phyloP scores from a whole-genome alignment of 2,888 invertebrate species.

The Dasysyrphus tricinctus region DNA sequence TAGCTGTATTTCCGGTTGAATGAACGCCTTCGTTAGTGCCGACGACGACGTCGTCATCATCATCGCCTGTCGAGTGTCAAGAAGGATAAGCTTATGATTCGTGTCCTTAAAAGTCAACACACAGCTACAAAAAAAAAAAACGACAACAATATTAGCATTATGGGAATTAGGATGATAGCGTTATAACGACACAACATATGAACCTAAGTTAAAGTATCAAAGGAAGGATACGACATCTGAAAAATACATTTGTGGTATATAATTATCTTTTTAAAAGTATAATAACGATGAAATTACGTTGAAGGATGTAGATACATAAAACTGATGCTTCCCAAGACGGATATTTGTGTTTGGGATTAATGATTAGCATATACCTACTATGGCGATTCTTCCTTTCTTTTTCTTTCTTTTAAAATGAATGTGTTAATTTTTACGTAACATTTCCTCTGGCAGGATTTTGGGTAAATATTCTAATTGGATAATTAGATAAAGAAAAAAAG shows the following conservation, averaged over 20 bases:
- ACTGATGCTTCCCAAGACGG: constrained; percentile 16
- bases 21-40: constrained; percentile 22
- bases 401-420: neutral
- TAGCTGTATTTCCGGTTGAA: constrained; percentile 8
- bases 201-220: constrained; percentile 1
- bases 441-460: constrained; percentile 35
- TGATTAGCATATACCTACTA: neutral
- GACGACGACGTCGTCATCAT: neutral
- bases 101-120: constrained; percentile 41
- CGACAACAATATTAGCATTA: constrained; percentile 42
- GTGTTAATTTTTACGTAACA: constrained; percentile 49
- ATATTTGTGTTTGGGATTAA: constrained; percentile 28
- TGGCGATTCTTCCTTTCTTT: neutral
- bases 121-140: too few species aligned
- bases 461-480: constrained; percentile 62
- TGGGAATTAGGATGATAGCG: constrained; percentile 28
- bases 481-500: constrained; percentile 23
- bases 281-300: constrained; percentile 41
- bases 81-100: constrained; percentile 24
- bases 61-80: constrained; percentile 21
- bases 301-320: constrained; percentile 9
- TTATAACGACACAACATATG: constrained; percentile 32
- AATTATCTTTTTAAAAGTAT: constrained; percentile 56
- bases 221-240: constrained; percentile 10
- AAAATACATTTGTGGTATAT: constrained; percentile 40